Conservation (phyloP, 2,113 vertebrate genomes). For the Madoqua kirkii region DNA sequence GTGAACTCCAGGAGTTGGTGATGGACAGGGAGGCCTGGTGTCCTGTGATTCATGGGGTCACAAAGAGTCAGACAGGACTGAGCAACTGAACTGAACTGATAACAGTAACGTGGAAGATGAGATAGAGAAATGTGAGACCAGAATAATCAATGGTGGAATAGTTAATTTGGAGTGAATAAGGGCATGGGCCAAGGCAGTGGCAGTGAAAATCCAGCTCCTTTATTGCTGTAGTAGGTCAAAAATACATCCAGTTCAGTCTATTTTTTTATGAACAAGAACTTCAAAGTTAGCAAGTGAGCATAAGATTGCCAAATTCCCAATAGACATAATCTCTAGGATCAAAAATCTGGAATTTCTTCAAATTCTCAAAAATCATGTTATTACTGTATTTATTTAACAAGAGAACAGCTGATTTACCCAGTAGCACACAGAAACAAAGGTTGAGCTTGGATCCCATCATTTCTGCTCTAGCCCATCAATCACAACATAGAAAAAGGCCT, state of each 20-base stretch:
- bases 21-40: too few species aligned
- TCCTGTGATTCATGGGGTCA: too few species aligned
- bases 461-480: background rate
- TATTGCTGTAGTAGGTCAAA: background rate
- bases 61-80: too few species aligned
- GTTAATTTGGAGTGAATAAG: background rate
- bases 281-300: background rate
- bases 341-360: background rate
- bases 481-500: background rate
- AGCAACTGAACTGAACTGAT: background rate
- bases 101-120: background rate
- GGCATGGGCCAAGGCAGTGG: background rate
- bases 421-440: background rate
- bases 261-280: constrained; percentile 12
- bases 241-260: background rate
- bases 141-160: background rate
- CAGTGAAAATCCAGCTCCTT: background rate
- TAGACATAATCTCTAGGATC: background rate
- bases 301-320: background rate
- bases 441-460: background rate
- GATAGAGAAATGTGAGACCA: background rate
- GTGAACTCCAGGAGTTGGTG: too few species aligned
- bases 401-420: background rate
- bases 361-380: background rate
- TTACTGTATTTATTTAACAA: background rate